Percentiles rank a stretch among this genome's conserved stretches.
Evolutionary conservation across 1,140 invertebrate genomes (phyloP).

Genomic region (Semibalanus balanoides): DNA sequence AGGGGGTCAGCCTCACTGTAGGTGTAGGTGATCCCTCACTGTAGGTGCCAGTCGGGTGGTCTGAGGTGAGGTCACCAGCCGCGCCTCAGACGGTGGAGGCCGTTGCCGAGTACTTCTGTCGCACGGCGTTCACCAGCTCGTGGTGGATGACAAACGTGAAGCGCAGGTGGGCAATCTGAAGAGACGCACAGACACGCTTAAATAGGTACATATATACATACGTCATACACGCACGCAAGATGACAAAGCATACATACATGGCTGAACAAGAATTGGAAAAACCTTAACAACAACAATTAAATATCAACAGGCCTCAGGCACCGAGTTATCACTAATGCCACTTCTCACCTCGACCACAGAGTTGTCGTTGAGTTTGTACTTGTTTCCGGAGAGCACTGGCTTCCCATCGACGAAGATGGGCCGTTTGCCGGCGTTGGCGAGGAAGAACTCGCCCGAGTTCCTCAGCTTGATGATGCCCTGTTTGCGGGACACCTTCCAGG

Average conservation of each 20-base stretch:
- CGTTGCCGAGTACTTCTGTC: slow-evolving; percentile 40
- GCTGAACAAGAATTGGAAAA: too few relatives aligned
- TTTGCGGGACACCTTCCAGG: slow-evolving; percentile 34
- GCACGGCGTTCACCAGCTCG: slow-evolving; percentile 67
- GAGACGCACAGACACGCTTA: slow-evolving; percentile 18
- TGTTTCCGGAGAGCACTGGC: slow-evolving; percentile 69
- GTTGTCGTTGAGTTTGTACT: slow-evolving; percentile 78
- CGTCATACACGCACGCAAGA: too few relatives aligned
- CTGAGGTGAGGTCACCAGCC: not conserved
- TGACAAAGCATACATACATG: too few relatives aligned
- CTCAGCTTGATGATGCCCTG: slow-evolving; percentile 69
- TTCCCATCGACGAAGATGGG: slow-evolving; percentile 86
- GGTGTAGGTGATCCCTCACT: too few relatives aligned
- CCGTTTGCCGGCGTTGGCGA: slow-evolving; percentile 88
- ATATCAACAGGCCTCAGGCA: not conserved
- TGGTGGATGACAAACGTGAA: slow-evolving; percentile 88
- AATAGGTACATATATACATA: too few relatives aligned
- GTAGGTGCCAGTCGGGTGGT: not conserved
- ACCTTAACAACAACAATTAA: too few relatives aligned
- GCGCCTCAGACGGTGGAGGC: not conserved
- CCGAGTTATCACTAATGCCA: not conserved
- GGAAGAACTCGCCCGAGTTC: slow-evolving; percentile 84
- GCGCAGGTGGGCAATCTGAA: slow-evolving; percentile 66
- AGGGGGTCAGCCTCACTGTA: too few relatives aligned
- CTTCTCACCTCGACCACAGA: slow-evolving; percentile 74